These are phyloP conservation scores for Tokudaia tokunoshimensis DNA, from an alignment of 2,797 vertebrate genomes.

Conservation along the genomic window DNA sequence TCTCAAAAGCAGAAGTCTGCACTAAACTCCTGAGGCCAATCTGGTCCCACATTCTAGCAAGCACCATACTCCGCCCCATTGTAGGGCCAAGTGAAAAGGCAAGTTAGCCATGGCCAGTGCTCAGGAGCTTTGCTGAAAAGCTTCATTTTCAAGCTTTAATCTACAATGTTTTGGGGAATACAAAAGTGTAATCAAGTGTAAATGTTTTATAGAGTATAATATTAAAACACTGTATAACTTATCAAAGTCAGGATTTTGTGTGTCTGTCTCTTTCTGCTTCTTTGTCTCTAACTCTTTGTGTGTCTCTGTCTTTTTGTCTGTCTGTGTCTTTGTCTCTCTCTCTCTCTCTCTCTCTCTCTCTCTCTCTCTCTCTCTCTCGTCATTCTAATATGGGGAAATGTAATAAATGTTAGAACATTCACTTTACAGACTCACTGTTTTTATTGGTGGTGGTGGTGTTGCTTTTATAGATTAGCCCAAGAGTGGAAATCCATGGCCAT, in stretches of 20 bases:
- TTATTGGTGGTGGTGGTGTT: neutral
- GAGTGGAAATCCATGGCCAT: slow-evolving; percentile 44
- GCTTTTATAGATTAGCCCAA: slow-evolving; percentile 17
- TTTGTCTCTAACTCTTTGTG: neutral
- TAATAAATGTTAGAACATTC: slow-evolving; percentile 61
- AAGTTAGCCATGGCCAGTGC: slow-evolving; percentile 71
- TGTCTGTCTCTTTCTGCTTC: neutral
- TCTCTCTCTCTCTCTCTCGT: neutral
- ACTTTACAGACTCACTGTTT: neutral
- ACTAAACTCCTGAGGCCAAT: slow-evolving; percentile 83
- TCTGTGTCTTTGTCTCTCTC: too few species aligned
- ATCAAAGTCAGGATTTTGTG: neutral
- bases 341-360: neutral
- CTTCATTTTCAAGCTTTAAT: slow-evolving; percentile 59
- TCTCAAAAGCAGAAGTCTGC: slow-evolving; percentile 79
- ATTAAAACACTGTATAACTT: neutral
- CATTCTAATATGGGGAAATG: slow-evolving; percentile 56
- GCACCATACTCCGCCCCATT: slow-evolving; percentile 76
- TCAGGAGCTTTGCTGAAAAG: slow-evolving; percentile 47
- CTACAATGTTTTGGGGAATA: slow-evolving; percentile 26
- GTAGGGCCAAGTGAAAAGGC: slow-evolving; percentile 76
- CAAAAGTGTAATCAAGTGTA: neutral
- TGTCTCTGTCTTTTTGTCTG: neutral
- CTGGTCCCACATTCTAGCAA: slow-evolving; percentile 78
- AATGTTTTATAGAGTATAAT: slow-evolving; percentile 30